Base-by-base conservation (phyloP, 2,797 vertebrate species). In the Acanthurus tractus region DNA sequence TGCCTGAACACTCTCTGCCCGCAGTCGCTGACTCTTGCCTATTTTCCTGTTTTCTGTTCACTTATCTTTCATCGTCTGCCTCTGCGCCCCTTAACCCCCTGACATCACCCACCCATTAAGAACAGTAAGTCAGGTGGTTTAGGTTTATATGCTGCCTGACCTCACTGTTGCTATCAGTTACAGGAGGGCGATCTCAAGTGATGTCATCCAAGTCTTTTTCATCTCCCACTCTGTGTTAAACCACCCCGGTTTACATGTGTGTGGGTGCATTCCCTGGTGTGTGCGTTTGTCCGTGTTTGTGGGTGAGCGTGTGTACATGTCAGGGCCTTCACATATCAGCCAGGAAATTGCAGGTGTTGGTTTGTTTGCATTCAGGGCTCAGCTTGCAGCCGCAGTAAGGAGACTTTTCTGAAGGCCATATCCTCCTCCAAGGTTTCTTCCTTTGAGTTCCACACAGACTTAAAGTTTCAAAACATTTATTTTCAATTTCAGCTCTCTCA, bases 301-400 rank as follows among this genome's bases (percentile, higher is more conserved):
- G 54, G 36, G 42, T 12, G 45, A 46, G 71, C 45, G 48, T 78
- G 79, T 82, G 87, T 82, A 76, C 46, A 70, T 91, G 89, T 93
- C 91, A 88, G 87, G 85, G 88, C 74, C 90, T 88, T 94, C 91
- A 92, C 57, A 79, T 83, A 88, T 93, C 92, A 92, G 83, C 63
- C 88, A 88, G 92, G 92, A 93, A 94, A 94, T 93, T 93, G 91
- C 92, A 94, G 92, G 92, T 94, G 92, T 93, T 93, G 90, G 91
- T 94, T 93, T 94, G 92, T 93, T 94, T 93, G 92, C 75, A 74
- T 90, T 93, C 74, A 81, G 79, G 88, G 84, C 90, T 94, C 92
- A 74, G 82, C 75, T 91, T 92, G 90, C 92, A 92, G 93, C 85
- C 84, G 23, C 83, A 89, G 84, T 84, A 80, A 57, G 69, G 69